These are phyloP conservation scores for Bombycilla garrulus DNA, from an alignment of 2,113 vertebrate genomes.

Conservation along the genomic window DNA sequence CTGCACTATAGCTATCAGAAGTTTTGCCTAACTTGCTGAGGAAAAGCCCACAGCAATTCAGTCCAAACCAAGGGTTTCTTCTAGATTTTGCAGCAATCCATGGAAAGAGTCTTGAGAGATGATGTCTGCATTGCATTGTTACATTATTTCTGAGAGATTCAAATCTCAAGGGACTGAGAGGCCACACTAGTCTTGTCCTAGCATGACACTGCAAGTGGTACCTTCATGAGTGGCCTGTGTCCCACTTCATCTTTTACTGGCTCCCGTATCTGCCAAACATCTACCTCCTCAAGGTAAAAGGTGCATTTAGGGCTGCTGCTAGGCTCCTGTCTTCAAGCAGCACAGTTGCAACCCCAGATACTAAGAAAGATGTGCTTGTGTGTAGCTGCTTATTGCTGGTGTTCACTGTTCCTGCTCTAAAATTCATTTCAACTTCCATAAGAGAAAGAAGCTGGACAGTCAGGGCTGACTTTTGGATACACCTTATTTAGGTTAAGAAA, in stretches of 20 bases:
- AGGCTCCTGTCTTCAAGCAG: background rate
- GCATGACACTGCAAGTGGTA: background rate
- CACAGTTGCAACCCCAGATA: background rate
- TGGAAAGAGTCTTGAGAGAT: background rate
- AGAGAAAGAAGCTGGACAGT: background rate
- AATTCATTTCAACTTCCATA: background rate
- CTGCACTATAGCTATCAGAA: background rate
- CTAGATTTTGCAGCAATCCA: background rate
- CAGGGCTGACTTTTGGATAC: background rate
- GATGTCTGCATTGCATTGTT: background rate
- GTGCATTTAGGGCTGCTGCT: background rate
- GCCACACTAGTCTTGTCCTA: background rate
- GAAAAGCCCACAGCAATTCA: background rate
- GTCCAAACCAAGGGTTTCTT: background rate
- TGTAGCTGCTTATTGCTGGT: background rate
- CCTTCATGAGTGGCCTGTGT: background rate
- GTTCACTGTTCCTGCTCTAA: background rate
- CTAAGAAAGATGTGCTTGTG: background rate
- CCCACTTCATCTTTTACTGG: background rate
- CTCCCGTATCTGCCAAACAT: background rate
- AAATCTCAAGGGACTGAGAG: background rate
- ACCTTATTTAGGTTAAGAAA: constrained; percentile 43
- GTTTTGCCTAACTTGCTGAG: background rate
- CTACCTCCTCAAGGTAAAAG: background rate
- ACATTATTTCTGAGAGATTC: background rate